Percentiles rank a stretch among this genome's conserved stretches.
These are phyloP conservation scores for Coendou prehensilis DNA, from an alignment of 2,797 vertebrate species.

Conservation along the genomic window DNA sequence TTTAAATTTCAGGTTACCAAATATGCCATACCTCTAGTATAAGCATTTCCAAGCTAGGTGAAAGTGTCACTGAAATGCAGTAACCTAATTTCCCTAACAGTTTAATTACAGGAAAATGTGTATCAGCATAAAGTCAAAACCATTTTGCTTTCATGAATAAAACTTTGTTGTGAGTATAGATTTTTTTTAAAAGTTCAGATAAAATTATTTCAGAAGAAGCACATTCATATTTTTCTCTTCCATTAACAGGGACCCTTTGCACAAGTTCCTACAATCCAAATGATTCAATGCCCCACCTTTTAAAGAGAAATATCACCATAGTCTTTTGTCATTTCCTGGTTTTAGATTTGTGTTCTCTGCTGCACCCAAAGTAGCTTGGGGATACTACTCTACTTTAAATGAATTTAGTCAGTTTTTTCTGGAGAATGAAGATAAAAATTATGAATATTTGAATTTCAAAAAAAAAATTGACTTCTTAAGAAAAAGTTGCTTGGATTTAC, in stretches of 20 bases:
- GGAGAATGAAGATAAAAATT: slow-evolving; percentile 10
- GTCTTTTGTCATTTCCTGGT: not conserved
- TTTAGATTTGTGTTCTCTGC: not conserved
- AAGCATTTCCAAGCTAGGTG: not conserved
- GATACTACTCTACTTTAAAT: not conserved
- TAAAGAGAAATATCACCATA: not conserved
- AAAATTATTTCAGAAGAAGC: slow-evolving; percentile 20
- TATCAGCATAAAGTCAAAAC: not conserved
- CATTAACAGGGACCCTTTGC: not conserved
- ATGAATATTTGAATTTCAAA: not conserved
- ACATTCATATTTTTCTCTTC: not conserved
- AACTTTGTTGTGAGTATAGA: not conserved
- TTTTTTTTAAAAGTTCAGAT: not conserved
- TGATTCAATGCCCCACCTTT: not conserved
- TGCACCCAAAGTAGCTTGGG: not conserved
- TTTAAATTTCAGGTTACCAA: not conserved
- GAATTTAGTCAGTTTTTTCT: not conserved
- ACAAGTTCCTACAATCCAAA: not conserved
- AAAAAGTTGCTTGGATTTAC: not conserved
- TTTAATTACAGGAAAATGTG: slow-evolving; percentile 46
- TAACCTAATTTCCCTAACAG: not conserved
- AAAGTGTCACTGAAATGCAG: not conserved
- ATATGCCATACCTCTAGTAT: not conserved
- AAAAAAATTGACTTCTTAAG: not conserved
- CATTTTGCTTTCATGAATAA: not conserved